Evolutionary conservation across 2,113 vertebrate species (phyloP).

Genomic region (Eublepharis macularius): DNA sequence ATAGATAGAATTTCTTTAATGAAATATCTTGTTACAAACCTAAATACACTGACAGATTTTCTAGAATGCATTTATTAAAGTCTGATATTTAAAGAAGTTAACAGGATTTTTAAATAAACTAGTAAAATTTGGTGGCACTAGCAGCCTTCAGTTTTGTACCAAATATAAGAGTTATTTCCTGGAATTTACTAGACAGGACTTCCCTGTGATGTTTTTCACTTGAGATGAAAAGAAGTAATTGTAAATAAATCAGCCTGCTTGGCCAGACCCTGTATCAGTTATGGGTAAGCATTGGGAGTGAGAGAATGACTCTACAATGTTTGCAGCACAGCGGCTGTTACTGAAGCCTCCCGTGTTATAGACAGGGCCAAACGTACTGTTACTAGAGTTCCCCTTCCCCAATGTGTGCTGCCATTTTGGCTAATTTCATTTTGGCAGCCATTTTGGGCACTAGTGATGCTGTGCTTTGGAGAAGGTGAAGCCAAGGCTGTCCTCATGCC

Average conservation of each 20-base stretch:
- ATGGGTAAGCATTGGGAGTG: conserved; percentile 12
- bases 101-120: conserved; percentile 55
- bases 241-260: too few relatives aligned
- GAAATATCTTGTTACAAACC: conserved; percentile 50
- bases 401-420: too few relatives aligned
- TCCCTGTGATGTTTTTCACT: conserved; percentile 25
- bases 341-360: too few relatives aligned
- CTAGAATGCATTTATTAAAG: conserved; percentile 52
- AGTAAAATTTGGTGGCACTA: conserved; percentile 52
- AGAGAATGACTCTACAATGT: too few relatives aligned
- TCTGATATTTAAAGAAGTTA: conserved; percentile 26
- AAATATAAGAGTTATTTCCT: conserved; percentile 49
- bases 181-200: conserved; percentile 26
- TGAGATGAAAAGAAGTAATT: background rate
- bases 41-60: conserved; percentile 55
- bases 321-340: too few relatives aligned
- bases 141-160: conserved; percentile 42
- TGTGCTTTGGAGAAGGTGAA: too few relatives aligned
- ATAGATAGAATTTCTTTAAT: conserved; percentile 36
- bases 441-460: too few relatives aligned
- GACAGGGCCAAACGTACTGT: too few relatives aligned
- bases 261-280: too few relatives aligned
- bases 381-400: too few relatives aligned
- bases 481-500: too few relatives aligned
- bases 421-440: too few relatives aligned